Base-by-base conservation (phyloP, 2,888 invertebrate species). In the Spodoptera exigua region DNA sequence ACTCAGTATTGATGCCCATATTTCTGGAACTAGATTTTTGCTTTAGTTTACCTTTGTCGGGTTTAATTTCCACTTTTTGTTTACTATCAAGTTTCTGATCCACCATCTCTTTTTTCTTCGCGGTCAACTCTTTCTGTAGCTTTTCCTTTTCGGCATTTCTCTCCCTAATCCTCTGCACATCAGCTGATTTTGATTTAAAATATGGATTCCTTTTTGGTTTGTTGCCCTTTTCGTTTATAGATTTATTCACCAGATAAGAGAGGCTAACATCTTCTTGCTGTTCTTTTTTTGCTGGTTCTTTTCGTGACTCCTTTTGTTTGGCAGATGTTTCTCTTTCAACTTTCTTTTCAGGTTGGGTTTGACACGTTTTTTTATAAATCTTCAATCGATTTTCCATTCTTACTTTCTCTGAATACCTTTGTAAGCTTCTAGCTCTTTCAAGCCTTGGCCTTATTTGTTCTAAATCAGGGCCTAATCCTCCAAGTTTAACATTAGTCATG, bases 381-480 rank as follows among this genome's bases (percentile, higher is more conserved):
- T 80, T 89, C 2, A 93, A 76, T 16, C 92, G 83, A 66, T 94
- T 94, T 78, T 91, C 92, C 90, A 92, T 92, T 71, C 94, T 85
- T 0, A 94, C 91, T 66, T 89, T 92, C 78, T 94, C 94, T 1
- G 94, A 94, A 78, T 94, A 94, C 69, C 94, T 87, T 78, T 94
- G 94, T 21, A 94, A 84, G 53, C 94, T 93, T 69, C 91, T 84
- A 45, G 94, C 93, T 83, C 94, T 86, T 73, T 93, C 93, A 39
- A 93, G 69, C 59, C 92, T 86, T 14, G 94, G 94, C 70, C 86
- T 91, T 12, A 93, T 92, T 44, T 84, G 86, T 67, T 93, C 92
- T 58, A 90, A 70, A 59, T 94, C 94, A 13, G 94, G 92, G 2
- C 94, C 94, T 18, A 94, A 74, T 0, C 94, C 94, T 34, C 94